Base-by-base conservation (phyloP, 2,113 vertebrate species). In the Mystacornis crossleyi region DNA sequence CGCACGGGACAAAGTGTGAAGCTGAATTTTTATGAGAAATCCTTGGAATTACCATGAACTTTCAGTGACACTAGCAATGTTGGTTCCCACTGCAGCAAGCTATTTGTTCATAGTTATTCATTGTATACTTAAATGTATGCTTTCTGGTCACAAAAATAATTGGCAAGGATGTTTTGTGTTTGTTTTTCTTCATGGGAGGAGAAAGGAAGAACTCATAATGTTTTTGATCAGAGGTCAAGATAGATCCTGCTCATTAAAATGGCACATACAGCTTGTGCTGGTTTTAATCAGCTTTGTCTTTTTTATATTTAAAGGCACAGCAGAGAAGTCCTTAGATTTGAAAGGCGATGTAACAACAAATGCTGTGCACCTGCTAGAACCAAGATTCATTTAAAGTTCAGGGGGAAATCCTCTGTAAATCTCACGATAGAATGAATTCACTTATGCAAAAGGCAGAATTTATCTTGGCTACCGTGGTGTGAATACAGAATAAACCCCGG, bases 1-100 rank as follows among this genome's bases (percentile, higher is more conserved):
- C 28, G 29, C 93, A 90, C 8, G 9, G 92, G 90, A 96, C 77
- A 8, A 95, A 96, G 96, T 94, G 96, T 88, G 91, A 96, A 95
- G 77, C 86, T 78, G 36, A 54, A 92, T 94, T 98, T 97, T 98
- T 96, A 95, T 86, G 96, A 92, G 96, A 78, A 80, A 86, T 84
- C 71, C 57, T 82, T 77, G 61, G 83, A 95, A 94, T 95, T 70
- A 38, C 74, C 43, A 16, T 97, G 98, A 97, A 96, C 97, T 97
- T 86, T 94, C 61, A 11, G 87, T 97, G 96, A 98, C 97, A 93
- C 57, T 53, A 77, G 43, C 31, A 18, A 42, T 92, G 58, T 77
- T 92, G 77, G 66, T 97, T 96, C 92, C 86, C 28, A 33, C 73
- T 91, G 64, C 88, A 92, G 81, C 85, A 73, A 53, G 83, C 36